phyloP scores from a whole-genome alignment of 2,113 vertebrate species.

The Psilopogon haemacephalus region DNA sequence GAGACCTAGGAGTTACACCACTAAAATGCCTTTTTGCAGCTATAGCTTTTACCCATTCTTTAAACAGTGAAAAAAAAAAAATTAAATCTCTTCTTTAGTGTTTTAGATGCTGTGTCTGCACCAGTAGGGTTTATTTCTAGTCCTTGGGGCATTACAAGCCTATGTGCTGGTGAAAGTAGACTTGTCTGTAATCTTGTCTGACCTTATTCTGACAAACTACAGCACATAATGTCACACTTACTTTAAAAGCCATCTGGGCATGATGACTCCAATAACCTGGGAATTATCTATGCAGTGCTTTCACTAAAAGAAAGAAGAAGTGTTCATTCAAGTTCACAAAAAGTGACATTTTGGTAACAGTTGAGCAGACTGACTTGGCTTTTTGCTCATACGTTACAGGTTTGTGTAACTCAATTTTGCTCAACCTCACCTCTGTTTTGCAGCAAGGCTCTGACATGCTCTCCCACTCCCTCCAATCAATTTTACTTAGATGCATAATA shows the following conservation, averaged over 20 bases:
- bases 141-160: not conserved
- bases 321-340: not conserved
- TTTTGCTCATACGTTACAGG: not conserved
- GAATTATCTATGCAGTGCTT: not conserved
- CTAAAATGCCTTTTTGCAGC: not conserved
- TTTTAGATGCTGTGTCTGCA: not conserved
- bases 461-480: not conserved
- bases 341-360: not conserved
- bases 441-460: not conserved
- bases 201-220: conserved; percentile 4
- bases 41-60: not conserved
- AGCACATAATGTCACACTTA: not conserved
- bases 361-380: not conserved
- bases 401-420: not conserved
- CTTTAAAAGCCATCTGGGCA: conserved; percentile 30
- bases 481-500: conserved; percentile 2
- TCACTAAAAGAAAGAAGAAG: not conserved
- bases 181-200: conserved; percentile 32
- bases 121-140: not conserved
- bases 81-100: not conserved
- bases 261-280: not conserved
- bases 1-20: not conserved
- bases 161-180: not conserved
- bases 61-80: not conserved
- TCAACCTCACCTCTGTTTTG: not conserved